phyloP scores from a whole-genome alignment of 2,113 vertebrate species.

The Spea bombifrons region DNA sequence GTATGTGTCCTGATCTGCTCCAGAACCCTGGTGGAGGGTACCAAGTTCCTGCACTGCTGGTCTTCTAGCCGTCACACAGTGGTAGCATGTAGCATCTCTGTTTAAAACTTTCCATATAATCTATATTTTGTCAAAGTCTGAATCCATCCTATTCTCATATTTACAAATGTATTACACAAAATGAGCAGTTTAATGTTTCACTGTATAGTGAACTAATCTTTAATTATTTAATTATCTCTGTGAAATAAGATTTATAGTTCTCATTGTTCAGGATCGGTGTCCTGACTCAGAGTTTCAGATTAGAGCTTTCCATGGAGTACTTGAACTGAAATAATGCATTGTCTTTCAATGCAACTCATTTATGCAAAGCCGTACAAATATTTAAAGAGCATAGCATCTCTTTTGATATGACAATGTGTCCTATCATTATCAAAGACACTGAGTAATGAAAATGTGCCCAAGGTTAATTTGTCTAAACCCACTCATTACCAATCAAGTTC shows the following conservation, averaged over 20 bases:
- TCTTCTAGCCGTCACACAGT: too few species aligned
- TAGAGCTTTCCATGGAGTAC: constrained; percentile 13
- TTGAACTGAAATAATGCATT: constrained; percentile 24
- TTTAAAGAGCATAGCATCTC: constrained; percentile 40
- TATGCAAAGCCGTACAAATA: constrained; percentile 23
- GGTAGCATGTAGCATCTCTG: too few species aligned
- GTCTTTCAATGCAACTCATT: constrained; percentile 28
- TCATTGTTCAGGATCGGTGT: constrained; percentile 3
- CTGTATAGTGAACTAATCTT: neutral
- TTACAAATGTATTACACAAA: neutral
- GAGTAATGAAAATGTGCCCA: constrained; percentile 34
- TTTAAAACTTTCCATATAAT: too few species aligned
- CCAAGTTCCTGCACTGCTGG: too few species aligned
- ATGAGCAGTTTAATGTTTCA: neutral
- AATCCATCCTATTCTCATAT: too few species aligned
- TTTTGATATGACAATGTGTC: constrained; percentile 45
- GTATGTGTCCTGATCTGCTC: too few species aligned
- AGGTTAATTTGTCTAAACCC: constrained; percentile 27
- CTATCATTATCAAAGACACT: constrained; percentile 46
- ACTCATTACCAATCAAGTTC: constrained; percentile 47
- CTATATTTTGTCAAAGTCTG: too few species aligned
- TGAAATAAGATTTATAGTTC: constrained; percentile 6
- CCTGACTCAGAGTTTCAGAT: neutral
- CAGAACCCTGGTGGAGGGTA: too few species aligned
- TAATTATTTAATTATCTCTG: constrained; percentile 18